Base-by-base conservation (phyloP, 64 coral and sea anemone species). In the Stichodactyla helianthus region DNA sequence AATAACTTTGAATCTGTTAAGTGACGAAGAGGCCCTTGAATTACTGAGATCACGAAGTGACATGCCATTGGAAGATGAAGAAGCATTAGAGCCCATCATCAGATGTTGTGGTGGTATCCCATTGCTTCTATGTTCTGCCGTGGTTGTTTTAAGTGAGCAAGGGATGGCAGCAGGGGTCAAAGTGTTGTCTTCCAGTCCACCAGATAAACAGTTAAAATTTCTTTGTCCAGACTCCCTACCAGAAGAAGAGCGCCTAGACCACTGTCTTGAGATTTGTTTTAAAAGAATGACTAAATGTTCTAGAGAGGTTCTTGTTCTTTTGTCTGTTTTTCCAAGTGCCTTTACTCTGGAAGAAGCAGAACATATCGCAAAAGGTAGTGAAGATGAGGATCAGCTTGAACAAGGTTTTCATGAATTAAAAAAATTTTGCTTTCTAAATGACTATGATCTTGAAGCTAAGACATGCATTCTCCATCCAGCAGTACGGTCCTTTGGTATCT, bases 101-200 rank as follows among this genome's bases (percentile, higher is more conserved):
- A 77, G 12, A 5, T 62, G 52, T 23, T 89, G 88, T 57, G 52
- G 80, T 76, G 88, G 81, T 18, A 25, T 89, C 28, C 88, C 88
- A 10, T 67, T 89, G 79, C 16, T 89, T 14, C 52, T 89, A 10
- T 76, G 70, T 35, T 12, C 70, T 76, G 70, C 70, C 2, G 70
- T 76, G 70, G 28, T 35, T 12, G 20, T 76, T 12, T 9, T 76
- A 44, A 35, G 8, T 26, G 28, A 35, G 25, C 28, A 20, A 20
- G 70, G 70, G 13, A 9, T 35, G 28, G 70, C 17, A 26, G 70
- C 20, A 5, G 70, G 10, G 4, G 8, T 8, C 10, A 76, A 76
- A 7, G 4, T 20, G 5, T 35, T 76, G 19, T 28, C 52, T 50
- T 16, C 50, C 25, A 52, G 77, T 50, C 77, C 50, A 16, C 77